phyloP scores from a whole-genome alignment of 1,140 invertebrate species.

The Helicoverpa armigera region DNA sequence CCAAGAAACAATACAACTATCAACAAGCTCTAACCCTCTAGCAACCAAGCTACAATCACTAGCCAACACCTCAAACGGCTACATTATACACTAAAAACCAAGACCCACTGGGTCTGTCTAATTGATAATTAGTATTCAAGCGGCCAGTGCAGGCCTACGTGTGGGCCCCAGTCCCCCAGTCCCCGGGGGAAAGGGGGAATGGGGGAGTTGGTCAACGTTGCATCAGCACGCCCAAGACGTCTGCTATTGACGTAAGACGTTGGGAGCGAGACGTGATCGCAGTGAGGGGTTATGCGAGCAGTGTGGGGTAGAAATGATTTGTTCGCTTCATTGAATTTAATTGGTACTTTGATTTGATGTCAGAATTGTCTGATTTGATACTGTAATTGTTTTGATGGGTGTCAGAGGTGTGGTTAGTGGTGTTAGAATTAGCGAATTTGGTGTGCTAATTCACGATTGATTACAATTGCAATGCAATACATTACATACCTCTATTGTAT shows the following conservation, averaged over 20 bases:
- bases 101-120: slow-evolving; percentile 59
- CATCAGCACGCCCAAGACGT: slow-evolving; percentile 63
- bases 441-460: too few species aligned
- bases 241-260: slow-evolving; percentile 60
- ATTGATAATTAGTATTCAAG: slow-evolving; percentile 77
- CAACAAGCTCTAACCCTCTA: background rate
- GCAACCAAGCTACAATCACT: slow-evolving; percentile 3
- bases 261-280: slow-evolving; percentile 53
- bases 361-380: slow-evolving; percentile 5
- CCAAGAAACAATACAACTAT: too few species aligned
- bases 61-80: slow-evolving; percentile 26
- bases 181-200: slow-evolving; percentile 1
- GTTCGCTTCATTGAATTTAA: slow-evolving; percentile 36
- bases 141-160: slow-evolving; percentile 70
- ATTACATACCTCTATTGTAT: too few species aligned
- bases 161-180: slow-evolving; percentile 39
- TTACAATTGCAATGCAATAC: too few species aligned
- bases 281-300: background rate
- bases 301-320: background rate
- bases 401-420: background rate
- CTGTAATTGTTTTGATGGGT: background rate
- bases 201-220: slow-evolving; percentile 52
- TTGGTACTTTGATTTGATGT: slow-evolving; percentile 21
- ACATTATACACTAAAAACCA: slow-evolving; percentile 24
- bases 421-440: too few species aligned